Evolutionary conservation across 1,140 invertebrate species (phyloP).

Genomic region (Pachyrhynchus sulphureomaculatus): DNA sequence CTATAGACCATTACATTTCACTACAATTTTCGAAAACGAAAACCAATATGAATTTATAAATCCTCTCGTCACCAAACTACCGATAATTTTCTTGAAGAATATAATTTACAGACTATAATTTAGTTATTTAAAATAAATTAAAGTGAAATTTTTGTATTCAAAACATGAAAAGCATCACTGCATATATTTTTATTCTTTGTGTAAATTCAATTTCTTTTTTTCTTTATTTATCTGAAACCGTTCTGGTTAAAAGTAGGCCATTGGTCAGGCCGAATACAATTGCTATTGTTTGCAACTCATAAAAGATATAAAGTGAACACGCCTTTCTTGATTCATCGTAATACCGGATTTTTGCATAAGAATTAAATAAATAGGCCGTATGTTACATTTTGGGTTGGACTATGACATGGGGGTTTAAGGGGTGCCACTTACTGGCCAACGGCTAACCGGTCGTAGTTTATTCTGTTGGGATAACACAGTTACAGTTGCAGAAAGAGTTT

Average conservation of each 20-base stretch:
- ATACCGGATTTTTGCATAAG: conserved; percentile 12
- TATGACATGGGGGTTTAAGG: neutral
- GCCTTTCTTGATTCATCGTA: conserved; percentile 16
- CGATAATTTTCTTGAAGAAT: no score
- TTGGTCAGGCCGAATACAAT: conserved; percentile 21
- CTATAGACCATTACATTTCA: no score
- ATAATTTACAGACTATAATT: no score
- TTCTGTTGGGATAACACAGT: neutral
- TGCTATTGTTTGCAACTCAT: conserved; percentile 5
- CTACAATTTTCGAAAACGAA: no score
- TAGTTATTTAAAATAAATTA: no score
- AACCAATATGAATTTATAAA: no score
- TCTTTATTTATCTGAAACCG: conserved; percentile 3
- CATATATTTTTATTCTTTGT: no score
- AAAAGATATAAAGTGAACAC: conserved; percentile 4
- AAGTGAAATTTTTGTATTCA: no score
- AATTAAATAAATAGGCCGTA: conserved; percentile 13
- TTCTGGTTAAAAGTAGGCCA: conserved; percentile 14
- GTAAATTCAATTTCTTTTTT: neutral
- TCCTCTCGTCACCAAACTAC: no score
- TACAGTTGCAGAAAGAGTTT: no score
- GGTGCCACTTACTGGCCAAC: conserved; percentile 21
- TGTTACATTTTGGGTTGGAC: conserved; percentile 9
- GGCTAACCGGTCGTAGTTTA: conserved; percentile 8
- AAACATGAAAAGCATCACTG: no score